Conservation (phyloP, 2,113 vertebrate genomes). For the Lathamus discolor region DNA sequence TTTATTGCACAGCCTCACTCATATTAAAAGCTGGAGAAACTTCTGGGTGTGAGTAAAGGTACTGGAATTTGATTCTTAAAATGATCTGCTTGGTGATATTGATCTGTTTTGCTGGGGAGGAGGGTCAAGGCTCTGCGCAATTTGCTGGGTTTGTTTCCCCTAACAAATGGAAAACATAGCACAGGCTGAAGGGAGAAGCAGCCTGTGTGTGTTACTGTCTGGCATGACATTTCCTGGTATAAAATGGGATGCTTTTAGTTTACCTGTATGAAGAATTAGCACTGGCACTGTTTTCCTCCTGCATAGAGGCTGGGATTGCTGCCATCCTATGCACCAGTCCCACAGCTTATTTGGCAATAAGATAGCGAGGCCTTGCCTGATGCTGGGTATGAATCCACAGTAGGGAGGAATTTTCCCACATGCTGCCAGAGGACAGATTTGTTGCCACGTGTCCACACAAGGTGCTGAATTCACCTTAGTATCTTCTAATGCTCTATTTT, state of each 20-base stretch:
- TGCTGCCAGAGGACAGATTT: constrained; percentile 44
- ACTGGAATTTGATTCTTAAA: background rate
- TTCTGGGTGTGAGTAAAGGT: background rate
- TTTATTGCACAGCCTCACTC: background rate
- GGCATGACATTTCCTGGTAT: background rate
- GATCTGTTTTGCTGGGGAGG: background rate
- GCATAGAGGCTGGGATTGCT: constrained; percentile 30
- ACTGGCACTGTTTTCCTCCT: background rate
- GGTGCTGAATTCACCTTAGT: background rate
- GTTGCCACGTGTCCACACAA: background rate
- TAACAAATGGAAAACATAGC: background rate
- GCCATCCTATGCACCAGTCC: constrained; percentile 65
- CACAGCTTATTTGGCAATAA: constrained; percentile 48
- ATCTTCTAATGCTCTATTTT: constrained; percentile 1
- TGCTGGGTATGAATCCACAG: constrained; percentile 18
- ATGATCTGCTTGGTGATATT: background rate
- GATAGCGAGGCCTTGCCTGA: background rate
- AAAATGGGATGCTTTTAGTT: background rate
- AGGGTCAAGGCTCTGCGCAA: background rate
- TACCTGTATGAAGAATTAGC: constrained; percentile 22
- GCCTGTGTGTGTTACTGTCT: background rate
- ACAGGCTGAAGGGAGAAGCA: background rate
- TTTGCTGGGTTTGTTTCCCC: background rate
- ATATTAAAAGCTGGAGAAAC: background rate
- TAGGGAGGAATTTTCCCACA: constrained; percentile 59